Conservation (phyloP, 2,113 vertebrate genomes). For the Serinus canaria region DNA sequence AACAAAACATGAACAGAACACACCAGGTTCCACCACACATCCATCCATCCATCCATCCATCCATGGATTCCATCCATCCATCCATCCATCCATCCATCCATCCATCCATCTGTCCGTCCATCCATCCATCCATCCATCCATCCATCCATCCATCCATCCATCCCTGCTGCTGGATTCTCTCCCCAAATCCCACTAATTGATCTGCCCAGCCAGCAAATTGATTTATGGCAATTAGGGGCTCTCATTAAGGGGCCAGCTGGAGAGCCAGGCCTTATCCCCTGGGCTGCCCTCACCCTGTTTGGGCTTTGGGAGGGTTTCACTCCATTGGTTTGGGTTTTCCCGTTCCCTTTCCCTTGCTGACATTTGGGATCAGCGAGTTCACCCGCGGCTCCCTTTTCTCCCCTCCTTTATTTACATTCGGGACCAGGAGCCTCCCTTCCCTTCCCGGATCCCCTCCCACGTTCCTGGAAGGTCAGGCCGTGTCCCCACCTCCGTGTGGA, state of each 20-base stretch:
- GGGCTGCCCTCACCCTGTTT: fast-evolving
- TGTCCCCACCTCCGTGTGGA: fast-evolving
- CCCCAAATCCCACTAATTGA: background rate
- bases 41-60: too few species aligned
- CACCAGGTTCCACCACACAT: too few species aligned
- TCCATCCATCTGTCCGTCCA: too few species aligned
- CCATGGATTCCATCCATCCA: background rate
- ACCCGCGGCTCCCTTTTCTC: too few species aligned
- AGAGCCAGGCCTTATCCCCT: fast-evolving
- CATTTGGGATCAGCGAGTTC: background rate
- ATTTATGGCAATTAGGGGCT: background rate
- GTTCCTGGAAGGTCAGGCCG: fast-evolving
- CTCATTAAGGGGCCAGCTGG: background rate
- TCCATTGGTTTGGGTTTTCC: background rate
- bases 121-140: background rate
- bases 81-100: background rate
- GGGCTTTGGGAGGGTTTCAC: background rate
- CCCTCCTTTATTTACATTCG: background rate
- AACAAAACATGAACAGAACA: too few species aligned
- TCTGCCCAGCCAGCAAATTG: background rate
- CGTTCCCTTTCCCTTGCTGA: background rate
- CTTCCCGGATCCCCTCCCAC: background rate
- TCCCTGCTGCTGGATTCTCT: background rate
- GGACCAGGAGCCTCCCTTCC: background rate
- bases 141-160: too few species aligned